phyloP scores from a whole-genome alignment of 2,888 invertebrate genomes.

The Temnothorax ravouxi region DNA sequence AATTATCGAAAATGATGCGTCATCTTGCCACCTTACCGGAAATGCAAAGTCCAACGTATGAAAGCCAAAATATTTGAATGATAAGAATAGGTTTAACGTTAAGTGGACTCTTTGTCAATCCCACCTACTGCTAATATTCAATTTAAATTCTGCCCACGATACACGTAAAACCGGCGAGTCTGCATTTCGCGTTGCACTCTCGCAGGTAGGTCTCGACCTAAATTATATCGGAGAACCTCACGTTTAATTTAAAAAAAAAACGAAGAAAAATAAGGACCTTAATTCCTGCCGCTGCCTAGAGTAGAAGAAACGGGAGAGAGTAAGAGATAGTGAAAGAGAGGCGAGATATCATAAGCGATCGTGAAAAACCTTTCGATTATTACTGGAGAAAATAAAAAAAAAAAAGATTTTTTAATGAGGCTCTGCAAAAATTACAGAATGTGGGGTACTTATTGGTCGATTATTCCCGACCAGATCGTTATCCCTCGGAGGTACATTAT shows the following conservation, averaged over 20 bases:
- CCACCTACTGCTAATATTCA: conserved; percentile 54
- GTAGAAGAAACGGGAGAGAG: background rate
- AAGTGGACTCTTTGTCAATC: conserved; percentile 61
- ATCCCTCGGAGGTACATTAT: conserved; percentile 11
- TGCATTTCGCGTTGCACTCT: conserved; percentile 37
- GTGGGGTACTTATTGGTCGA: conserved; percentile 3
- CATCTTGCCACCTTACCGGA: background rate
- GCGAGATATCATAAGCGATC: background rate
- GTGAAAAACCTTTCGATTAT: background rate
- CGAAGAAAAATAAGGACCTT: background rate
- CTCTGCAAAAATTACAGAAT: conserved; percentile 11
- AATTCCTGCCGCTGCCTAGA: background rate
- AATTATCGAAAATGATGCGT: conserved; percentile 13
- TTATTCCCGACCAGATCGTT: conserved; percentile 9
- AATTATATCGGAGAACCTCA: conserved; percentile 27
- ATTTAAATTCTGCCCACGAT: conserved; percentile 63
- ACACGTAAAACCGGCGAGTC: conserved; percentile 54
- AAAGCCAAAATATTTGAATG: conserved; percentile 53
- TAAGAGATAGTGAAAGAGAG: background rate
- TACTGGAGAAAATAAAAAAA: too few relatives aligned
- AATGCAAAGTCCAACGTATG: conserved; percentile 45
- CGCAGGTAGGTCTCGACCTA: conserved; percentile 25
- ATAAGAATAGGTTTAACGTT: conserved; percentile 55
- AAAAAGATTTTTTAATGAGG: conserved; percentile 21
- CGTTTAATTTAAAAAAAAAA: conserved; percentile 39